phyloP scores from a whole-genome alignment of 2,888 invertebrate genomes.

The Charanyca ferruginea region DNA sequence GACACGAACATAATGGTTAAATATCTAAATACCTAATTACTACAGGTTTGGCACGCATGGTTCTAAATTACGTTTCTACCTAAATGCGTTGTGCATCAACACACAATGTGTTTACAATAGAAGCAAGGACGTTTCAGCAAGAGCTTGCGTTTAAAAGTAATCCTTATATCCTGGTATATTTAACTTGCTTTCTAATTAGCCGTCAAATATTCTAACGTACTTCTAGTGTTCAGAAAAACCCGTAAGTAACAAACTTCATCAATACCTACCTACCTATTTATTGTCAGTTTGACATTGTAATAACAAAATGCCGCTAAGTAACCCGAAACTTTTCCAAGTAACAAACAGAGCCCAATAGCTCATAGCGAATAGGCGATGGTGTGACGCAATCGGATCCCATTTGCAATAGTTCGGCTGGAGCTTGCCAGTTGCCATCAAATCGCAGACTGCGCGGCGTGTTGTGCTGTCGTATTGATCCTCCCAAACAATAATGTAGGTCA shows the following conservation, averaged over 20 bases:
- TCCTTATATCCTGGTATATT: background rate
- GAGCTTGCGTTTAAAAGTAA: background rate
- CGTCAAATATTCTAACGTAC: background rate
- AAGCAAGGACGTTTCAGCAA: slow-evolving; percentile 9
- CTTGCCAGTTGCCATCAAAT: slow-evolving; percentile 32
- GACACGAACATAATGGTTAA: slow-evolving; percentile 5
- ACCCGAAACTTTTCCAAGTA: background rate
- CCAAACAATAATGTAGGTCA: slow-evolving; percentile 54
- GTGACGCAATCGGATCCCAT: slow-evolving; percentile 41
- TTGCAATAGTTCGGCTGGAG: slow-evolving; percentile 29
- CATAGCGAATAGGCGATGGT: background rate
- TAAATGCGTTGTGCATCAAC: background rate
- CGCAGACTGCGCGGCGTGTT: slow-evolving; percentile 58
- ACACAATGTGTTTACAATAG: slow-evolving; percentile 5
- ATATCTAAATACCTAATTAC: slow-evolving; percentile 4
- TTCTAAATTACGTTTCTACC: slow-evolving; percentile 4
- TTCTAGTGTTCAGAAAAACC: too few relatives aligned
- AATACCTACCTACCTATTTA: background rate
- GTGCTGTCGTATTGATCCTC: slow-evolving; percentile 56
- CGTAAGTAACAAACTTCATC: too few relatives aligned
- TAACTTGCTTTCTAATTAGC: background rate
- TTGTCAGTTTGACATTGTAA: background rate
- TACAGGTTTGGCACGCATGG: slow-evolving; percentile 18
- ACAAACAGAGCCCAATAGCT: slow-evolving; percentile 13
- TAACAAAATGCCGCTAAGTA: background rate